These are phyloP conservation scores for Tupaia chinensis DNA, from an alignment of 2,113 vertebrate genomes.

Conservation along the genomic window DNA sequence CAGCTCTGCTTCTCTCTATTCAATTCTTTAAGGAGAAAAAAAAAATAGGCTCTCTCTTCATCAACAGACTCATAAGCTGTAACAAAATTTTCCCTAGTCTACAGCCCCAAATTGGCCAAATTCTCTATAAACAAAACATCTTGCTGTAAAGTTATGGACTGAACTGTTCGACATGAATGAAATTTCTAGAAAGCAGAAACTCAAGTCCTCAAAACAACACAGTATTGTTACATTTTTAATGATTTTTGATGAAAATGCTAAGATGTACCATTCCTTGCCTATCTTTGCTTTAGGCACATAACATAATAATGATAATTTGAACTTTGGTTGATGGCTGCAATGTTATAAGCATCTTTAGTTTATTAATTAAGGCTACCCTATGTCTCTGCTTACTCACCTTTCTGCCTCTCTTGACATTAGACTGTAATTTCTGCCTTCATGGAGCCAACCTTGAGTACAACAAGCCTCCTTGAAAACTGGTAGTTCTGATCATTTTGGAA, in stretches of 20 bases:
- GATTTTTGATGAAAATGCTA: slow-evolving; percentile 41
- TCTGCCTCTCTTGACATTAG: not conserved
- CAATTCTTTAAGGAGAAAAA: not conserved
- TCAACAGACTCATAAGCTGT: not conserved
- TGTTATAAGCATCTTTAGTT: not conserved
- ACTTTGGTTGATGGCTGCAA: not conserved
- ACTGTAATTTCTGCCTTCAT: not conserved
- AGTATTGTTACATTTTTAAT: not conserved
- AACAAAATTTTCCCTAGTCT: not conserved
- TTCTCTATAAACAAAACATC: not conserved
- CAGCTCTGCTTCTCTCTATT: not conserved
- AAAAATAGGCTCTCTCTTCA: not conserved
- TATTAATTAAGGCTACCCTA: not conserved
- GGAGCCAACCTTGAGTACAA: not conserved
- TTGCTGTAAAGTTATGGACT: not conserved
- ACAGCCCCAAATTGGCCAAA: not conserved
- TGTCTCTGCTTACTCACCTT: not conserved
- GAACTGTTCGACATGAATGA: not conserved
- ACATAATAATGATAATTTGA: not conserved
- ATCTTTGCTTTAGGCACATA: not conserved
- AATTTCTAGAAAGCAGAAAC: not conserved
- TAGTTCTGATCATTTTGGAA: not conserved
- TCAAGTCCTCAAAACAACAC: not conserved
- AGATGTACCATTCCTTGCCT: not conserved
- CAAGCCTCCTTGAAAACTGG: not conserved